phyloP scores from a whole-genome alignment of 2,113 vertebrate species.

The Microcebus lehilahytsara region DNA sequence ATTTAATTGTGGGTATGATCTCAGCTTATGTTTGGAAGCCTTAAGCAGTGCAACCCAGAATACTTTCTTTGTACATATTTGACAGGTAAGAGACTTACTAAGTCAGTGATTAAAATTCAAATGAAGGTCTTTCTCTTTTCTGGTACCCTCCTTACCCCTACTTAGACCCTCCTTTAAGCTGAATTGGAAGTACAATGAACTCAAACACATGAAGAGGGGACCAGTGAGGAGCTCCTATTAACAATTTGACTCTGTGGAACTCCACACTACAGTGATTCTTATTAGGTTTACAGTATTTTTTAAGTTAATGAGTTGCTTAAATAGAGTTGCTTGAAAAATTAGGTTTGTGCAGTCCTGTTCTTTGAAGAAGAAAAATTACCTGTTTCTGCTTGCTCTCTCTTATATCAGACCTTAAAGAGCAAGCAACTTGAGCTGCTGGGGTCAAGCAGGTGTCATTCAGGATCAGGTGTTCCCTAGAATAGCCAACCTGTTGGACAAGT shows the following conservation, averaged over 20 bases:
- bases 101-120: constrained; percentile 34
- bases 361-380: constrained; percentile 10
- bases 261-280: not conserved
- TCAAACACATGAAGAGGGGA: not conserved
- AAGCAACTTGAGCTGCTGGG: not conserved
- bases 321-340: not conserved
- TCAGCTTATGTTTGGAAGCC: constrained; percentile 52
- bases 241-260: not conserved
- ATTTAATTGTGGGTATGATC: constrained; percentile 52
- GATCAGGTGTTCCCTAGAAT: not conserved
- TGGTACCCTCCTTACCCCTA: not conserved
- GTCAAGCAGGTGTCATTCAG: not conserved
- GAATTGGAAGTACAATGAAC: not conserved
- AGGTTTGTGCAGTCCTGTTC: not conserved
- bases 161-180: not conserved
- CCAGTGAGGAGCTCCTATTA: not conserved
- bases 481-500: constrained; percentile 37
- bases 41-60: not conserved
- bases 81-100: constrained; percentile 19
- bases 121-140: constrained; percentile 6
- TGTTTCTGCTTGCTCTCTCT: constrained; percentile 3
- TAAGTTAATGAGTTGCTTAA: constrained; percentile 27
- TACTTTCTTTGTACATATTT: constrained; percentile 34
- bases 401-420: not conserved
- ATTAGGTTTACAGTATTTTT: not conserved